Percentiles rank a stretch among this genome's conserved stretches.
phyloP scores from a whole-genome alignment of 2,797 vertebrate species.

The Acanthis flammea region DNA sequence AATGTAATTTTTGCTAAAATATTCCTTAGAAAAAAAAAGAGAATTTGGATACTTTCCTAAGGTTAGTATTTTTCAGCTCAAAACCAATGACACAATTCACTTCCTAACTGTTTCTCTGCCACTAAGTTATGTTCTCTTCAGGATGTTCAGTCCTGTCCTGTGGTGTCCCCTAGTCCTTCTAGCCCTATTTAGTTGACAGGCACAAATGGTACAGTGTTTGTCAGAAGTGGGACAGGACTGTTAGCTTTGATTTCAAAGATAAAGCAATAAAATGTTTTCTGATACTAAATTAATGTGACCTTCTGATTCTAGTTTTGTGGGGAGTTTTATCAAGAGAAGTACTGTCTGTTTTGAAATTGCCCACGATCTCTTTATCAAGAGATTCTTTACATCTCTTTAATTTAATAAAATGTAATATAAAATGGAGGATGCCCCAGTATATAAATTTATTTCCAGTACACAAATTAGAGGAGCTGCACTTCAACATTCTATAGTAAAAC shows the following conservation, averaged over 20 bases:
- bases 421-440: background rate
- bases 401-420: background rate
- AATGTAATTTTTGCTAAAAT: conserved; percentile 34
- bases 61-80: background rate
- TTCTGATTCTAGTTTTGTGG: background rate
- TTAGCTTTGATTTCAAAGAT: background rate
- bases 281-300: background rate
- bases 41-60: background rate
- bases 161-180: background rate
- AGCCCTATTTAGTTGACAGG: conserved; percentile 27
- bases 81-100: background rate
- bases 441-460: background rate
- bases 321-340: background rate
- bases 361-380: background rate
- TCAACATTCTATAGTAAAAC: background rate
- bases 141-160: background rate
- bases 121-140: background rate
- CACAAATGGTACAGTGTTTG: conserved; percentile 14
- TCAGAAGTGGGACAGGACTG: background rate
- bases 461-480: background rate
- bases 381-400: background rate
- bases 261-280: background rate
- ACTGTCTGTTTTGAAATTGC: background rate
- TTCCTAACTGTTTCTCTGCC: background rate
- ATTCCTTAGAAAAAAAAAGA: background rate